These are phyloP conservation scores for Eolophus roseicapilla DNA, from an alignment of 2,113 vertebrate species.

Conservation along the genomic window DNA sequence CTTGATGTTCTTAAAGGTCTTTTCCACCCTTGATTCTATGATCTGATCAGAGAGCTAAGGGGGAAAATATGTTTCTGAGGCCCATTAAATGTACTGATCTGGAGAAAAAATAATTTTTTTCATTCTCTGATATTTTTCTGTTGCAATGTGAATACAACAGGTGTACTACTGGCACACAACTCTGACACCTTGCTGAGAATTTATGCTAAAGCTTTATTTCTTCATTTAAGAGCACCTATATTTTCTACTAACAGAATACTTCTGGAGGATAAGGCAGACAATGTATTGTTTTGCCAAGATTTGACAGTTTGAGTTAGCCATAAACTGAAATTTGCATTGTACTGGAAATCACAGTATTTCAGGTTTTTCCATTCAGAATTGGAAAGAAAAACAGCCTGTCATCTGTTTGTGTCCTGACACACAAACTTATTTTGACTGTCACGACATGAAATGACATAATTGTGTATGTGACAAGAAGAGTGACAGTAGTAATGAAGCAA, in stretches of 20 bases:
- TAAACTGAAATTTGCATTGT: not conserved
- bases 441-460: not conserved
- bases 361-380: not conserved
- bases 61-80: not conserved
- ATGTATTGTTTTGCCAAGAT: not conserved
- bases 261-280: not conserved
- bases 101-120: not conserved
- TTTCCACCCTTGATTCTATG: not conserved
- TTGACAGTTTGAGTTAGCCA: not conserved
- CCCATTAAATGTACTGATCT: not conserved
- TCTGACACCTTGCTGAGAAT: not conserved
- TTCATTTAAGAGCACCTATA: not conserved
- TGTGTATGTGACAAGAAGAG: not conserved
- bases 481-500: not conserved
- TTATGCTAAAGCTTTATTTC: not conserved
- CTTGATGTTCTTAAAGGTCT: not conserved
- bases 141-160: not conserved
- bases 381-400: not conserved
- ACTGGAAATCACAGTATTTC: not conserved
- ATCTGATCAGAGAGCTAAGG: not conserved
- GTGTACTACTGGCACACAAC: not conserved
- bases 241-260: not conserved
- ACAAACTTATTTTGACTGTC: not conserved
- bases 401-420: not conserved
- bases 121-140: not conserved